Evolutionary conservation across 35 echinoderm and acorn worm species (phyloP).

Genomic region (Ophiothrix spiculata): DNA sequence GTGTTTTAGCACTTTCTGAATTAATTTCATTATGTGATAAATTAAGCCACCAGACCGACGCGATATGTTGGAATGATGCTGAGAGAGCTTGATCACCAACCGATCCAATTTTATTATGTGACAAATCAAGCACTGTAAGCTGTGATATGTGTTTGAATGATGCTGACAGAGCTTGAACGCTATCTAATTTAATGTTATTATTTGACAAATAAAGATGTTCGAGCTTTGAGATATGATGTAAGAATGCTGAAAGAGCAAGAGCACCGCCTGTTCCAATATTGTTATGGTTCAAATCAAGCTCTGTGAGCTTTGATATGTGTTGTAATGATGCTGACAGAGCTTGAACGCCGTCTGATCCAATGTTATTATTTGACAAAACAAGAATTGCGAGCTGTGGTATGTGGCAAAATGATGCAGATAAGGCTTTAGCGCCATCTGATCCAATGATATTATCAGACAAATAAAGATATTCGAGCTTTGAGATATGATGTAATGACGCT

Average conservation of each 20-base stretch:
- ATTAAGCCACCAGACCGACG: too few species aligned
- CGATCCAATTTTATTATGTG: too few species aligned
- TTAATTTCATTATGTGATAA: too few species aligned
- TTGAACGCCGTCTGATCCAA: neutral
- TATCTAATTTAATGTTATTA: neutral
- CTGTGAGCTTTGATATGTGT: neutral
- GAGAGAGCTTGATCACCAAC: too few species aligned
- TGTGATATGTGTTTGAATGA: neutral
- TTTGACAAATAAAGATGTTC: neutral
- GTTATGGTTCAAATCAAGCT: neutral
- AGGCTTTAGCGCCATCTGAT: neutral
- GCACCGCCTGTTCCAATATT: neutral
- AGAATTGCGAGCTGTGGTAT: neutral
- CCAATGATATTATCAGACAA: too few species aligned
- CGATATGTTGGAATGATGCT: neutral
- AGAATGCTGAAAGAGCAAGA: neutral
- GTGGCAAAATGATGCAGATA: neutral
- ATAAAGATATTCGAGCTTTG: too few species aligned
- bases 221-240: neutral
- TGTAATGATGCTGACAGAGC: too few species aligned
- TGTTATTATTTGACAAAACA: neutral
- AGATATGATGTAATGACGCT: too few species aligned
- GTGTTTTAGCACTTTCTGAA: too few species aligned
- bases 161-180: neutral
- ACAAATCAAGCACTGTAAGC: neutral